These are phyloP conservation scores for Sisor rabdophorus DNA, from an alignment of 2,113 vertebrate species.

Conservation along the genomic window DNA sequence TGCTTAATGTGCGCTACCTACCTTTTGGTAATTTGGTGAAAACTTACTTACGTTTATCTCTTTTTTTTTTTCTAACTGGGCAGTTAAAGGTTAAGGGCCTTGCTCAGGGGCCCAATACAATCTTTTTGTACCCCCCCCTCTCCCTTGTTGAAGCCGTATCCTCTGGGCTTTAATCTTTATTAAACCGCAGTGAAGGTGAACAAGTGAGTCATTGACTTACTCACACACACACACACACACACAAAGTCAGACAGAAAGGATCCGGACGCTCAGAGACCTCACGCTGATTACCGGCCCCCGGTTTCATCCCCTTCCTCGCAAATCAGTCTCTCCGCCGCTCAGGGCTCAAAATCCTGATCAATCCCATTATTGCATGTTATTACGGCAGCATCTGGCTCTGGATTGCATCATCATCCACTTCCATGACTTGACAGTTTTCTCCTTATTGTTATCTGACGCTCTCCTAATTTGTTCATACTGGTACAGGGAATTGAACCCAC, in stretches of 20 bases:
- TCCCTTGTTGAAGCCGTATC: background rate
- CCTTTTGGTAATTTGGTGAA: too few species aligned
- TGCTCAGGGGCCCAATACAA: background rate
- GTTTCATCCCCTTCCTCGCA: conserved; percentile 13
- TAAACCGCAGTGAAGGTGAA: conserved; percentile 7
- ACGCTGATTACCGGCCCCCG: background rate
- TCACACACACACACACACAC: background rate
- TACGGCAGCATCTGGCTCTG: background rate
- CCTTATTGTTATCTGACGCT: too few species aligned
- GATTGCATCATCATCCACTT: background rate
- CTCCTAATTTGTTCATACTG: too few species aligned
- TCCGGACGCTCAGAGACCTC: background rate
- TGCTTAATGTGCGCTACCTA: too few species aligned
- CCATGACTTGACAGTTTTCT: background rate
- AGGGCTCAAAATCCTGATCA: background rate
- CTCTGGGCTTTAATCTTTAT: background rate
- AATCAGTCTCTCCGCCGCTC: background rate
- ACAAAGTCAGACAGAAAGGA: background rate
- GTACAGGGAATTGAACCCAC: too few species aligned
- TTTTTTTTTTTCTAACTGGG: too few species aligned
- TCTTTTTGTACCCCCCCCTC: too few species aligned
- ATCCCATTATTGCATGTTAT: background rate
- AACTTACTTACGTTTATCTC: too few species aligned
- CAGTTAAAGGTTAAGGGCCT: too few species aligned
- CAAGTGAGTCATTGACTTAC: background rate